Evolutionary conservation across 2,888 invertebrate genomes (phyloP).

Genomic region (Chironomus riparius): DNA sequence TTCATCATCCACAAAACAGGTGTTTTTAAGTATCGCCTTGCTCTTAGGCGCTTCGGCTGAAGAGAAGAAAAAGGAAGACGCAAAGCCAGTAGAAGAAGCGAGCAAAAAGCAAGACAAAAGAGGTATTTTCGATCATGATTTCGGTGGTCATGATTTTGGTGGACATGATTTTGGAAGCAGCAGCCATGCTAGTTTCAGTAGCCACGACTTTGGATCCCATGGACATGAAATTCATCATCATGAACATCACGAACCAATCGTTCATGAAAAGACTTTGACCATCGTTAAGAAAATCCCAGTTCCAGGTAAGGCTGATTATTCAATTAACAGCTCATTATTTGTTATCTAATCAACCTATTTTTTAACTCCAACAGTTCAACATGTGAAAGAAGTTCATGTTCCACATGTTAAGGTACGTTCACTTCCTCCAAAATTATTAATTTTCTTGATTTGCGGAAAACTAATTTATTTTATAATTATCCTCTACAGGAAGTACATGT

Average conservation of each 20-base stretch:
- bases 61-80: constrained; percentile 16
- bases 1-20: background rate
- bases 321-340: too few relatives aligned
- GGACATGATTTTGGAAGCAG: constrained; percentile 47
- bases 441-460: background rate
- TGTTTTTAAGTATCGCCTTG: constrained; percentile 20
- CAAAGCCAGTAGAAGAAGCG: constrained; percentile 39
- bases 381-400: constrained; percentile 34
- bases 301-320: constrained; percentile 45
- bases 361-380: background rate
- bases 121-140: constrained; percentile 49
- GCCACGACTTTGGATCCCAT: constrained; percentile 15
- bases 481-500: constrained; percentile 36
- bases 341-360: background rate
- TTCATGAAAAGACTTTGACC: constrained; percentile 54
- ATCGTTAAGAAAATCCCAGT: constrained; percentile 64
- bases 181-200: constrained; percentile 33
- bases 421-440: background rate
- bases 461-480: background rate
- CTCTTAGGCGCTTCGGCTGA: constrained; percentile 18
- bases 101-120: constrained; percentile 65
- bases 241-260: constrained; percentile 43
- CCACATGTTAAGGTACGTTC: constrained; percentile 40
- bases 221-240: constrained; percentile 32
- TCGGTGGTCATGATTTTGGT: constrained; percentile 47